Evolutionary conservation across 2,113 vertebrate species (phyloP).

Genomic region (Phalacrocorax pelagicus): DNA sequence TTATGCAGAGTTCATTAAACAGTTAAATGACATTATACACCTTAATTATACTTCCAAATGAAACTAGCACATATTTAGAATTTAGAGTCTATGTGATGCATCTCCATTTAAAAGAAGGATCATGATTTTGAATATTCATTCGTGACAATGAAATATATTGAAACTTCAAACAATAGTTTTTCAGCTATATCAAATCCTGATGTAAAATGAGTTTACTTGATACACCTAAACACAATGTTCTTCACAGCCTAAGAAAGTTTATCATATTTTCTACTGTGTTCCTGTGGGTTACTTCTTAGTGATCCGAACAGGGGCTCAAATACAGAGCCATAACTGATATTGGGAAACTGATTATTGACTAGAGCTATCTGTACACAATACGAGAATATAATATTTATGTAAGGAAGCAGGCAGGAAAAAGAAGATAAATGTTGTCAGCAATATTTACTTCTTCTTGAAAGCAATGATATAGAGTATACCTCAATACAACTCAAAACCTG

Average conservation of each 20-base stretch:
- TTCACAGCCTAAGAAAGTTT: neutral
- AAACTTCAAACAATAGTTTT: neutral
- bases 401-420: neutral
- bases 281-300: neutral
- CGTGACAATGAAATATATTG: neutral
- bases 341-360: neutral
- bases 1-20: constrained; percentile 77
- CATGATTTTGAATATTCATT: constrained; percentile 17
- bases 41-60: constrained; percentile 73
- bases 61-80: constrained; percentile 64
- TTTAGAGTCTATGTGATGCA: constrained; percentile 33
- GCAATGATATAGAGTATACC: neutral
- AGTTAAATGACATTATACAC: constrained; percentile 75
- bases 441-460: neutral
- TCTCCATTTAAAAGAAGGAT: constrained; percentile 50
- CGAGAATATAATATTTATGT: neutral
- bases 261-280: neutral
- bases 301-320: neutral
- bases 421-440: neutral
- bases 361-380: neutral
- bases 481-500: neutral
- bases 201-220: neutral
- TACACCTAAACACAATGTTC: neutral
- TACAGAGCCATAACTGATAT: neutral
- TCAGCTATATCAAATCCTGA: neutral